Evolutionary conservation across 2,797 vertebrate species (phyloP), one percentile per base, ranked within the genome.

Genomic region (Gorsachius magnificus): DNA sequence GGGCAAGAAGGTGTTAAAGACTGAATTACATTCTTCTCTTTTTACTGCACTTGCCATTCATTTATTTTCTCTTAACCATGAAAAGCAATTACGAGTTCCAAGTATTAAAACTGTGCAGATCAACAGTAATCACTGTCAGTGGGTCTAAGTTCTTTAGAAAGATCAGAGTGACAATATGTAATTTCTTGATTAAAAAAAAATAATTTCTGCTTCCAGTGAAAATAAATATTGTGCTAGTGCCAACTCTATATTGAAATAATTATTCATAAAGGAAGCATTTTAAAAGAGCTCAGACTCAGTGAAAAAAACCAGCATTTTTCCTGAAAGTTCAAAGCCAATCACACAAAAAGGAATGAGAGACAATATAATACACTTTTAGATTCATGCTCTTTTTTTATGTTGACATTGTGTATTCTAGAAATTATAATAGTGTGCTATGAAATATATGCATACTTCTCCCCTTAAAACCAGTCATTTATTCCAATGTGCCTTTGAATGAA

Each of bases 161-260:
- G 54, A 88, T 75, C 25, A 24, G 15, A 89, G 24, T 72, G 50
- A 83, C 26, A 81, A 65, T 69, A 81, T 57, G 26, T 12, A 91
- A 74, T 90, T 89, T 96, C 10, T 21, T 76, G 51, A 89, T 95
- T 81, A 13, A 78, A 95, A 95, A 85, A 85, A 85, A 35, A 58
- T 21, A 0, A 56, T 28, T 78, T 20, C 21, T 77, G 5, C 25
- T 81, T 84, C 24, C 22, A 81, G 16, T 80, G 41, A 63, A 82
- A 93, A 75, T 78, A 95, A 96, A 70, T 15, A 51, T 9, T 80
- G 36, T 50, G 35, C 4, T 77, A 68, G 53, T 58, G 19, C 69
- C 57, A 77, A 45, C 20, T 89, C 28, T 50, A 35, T 38, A 66
- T 20, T 58, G 25, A 58, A 91, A 83, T 81, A 74, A 80, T 68